phyloP scores from a whole-genome alignment of 2,797 vertebrate species.

The Acanthiza pusilla region DNA sequence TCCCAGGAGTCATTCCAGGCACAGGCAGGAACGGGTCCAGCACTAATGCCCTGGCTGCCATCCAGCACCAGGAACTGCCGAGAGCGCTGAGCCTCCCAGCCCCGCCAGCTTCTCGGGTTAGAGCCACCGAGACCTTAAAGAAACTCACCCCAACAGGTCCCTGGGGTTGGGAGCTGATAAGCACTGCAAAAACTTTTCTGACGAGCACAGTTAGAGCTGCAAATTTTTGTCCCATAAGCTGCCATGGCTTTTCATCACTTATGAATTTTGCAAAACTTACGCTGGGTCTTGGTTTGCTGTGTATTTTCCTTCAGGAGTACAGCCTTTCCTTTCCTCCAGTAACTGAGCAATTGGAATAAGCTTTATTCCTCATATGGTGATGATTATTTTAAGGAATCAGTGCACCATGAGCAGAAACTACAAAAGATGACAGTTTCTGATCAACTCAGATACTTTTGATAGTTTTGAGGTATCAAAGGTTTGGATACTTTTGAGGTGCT shows the following conservation, averaged over 20 bases:
- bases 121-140: neutral
- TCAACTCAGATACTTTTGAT: neutral
- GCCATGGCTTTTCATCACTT: neutral
- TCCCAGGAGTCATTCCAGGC: conserved; percentile 40
- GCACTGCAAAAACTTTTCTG: neutral
- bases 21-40: conserved; percentile 8
- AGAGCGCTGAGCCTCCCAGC: neutral
- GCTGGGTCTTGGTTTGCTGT: neutral
- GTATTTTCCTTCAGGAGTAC: neutral
- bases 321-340: neutral
- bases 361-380: neutral
- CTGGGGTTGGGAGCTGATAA: neutral
- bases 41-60: neutral
- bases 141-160: neutral
- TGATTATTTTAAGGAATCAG: neutral
- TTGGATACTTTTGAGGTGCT: neutral
- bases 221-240: neutral
- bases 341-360: neutral
- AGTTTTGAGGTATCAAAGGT: neutral
- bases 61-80: neutral
- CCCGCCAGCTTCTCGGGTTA: neutral
- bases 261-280: neutral
- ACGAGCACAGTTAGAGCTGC: neutral
- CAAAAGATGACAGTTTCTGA: neutral
- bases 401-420: neutral